Evolutionary conservation across 2,797 vertebrate genomes (phyloP), one percentile per base, ranked within the genome.

Genomic region (Sitta carolinensis): DNA sequence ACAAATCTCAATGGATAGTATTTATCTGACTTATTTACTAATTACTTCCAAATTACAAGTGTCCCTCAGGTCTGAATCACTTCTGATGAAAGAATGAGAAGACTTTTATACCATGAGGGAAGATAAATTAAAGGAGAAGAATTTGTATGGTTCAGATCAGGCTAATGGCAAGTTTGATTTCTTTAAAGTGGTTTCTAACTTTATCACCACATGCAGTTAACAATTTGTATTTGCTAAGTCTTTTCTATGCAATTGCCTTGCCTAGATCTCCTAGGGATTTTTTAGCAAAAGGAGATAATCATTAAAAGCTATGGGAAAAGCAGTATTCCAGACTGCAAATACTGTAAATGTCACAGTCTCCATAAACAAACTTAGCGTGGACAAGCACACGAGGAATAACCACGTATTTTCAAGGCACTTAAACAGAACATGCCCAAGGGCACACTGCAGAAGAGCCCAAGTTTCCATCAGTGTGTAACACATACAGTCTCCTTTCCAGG

Each of bases 11-110:
- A 40, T 69, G 47, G 91, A 93, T 77, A 91, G 42, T 87, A 88
- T 90, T 95, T 95, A 93, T 87, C 87, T 89, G 78, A 93, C 70
- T 95, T 95, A 95, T 96, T 96, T 94, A 94, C 92, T 96, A 97
- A 97, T 97, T 95, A 87, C 76, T 94, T 93, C 57, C 69, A 82
- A 86, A 91, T 96, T 96, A 95, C 85, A 90, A 55, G 13, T 59
- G 77, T 93, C 95, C 76, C 85, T 92, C 67, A 90, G 66, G 96
- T 97, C 90, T 86, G 76, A 97, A 96, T 87, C 43, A 82, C 94
- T 92, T 95, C 48, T 84, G 88, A 91, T 87, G 89, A 95, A 87
- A 89, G 84, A 96, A 94, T 9, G 14, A 90, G 68, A 55, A 78
- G 72, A 84, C 42, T 72, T 89, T 86, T 68, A 82, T 68, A 87